phyloP scores from a whole-genome alignment of 2,888 invertebrate genomes.

The Eilema sororculum region DNA sequence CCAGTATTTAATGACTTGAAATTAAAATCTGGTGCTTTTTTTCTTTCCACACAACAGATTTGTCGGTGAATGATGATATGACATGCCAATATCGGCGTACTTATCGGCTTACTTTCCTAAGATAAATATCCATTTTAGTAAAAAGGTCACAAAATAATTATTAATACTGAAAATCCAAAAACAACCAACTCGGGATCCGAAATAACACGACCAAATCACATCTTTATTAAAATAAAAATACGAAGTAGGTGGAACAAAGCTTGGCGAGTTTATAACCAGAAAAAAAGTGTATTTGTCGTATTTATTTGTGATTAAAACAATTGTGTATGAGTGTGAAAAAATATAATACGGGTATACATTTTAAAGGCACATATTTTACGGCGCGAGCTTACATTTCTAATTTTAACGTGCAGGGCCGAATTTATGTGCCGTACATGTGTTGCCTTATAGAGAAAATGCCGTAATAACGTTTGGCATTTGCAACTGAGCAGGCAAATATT shows the following conservation, averaged over 20 bases:
- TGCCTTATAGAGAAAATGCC: slow-evolving; percentile 73
- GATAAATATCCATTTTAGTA: no score
- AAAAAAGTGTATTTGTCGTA: slow-evolving; percentile 44
- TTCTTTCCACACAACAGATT: no score
- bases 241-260: slow-evolving; percentile 54
- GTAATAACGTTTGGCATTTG: slow-evolving; percentile 76
- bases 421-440: slow-evolving; percentile 82
- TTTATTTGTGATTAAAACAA: slow-evolving; percentile 60
- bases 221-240: slow-evolving; percentile 40
- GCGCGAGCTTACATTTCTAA: slow-evolving; percentile 81
- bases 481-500: slow-evolving; percentile 61
- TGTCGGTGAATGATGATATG: no score
- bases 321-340: slow-evolving; percentile 62
- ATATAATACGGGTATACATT: slow-evolving; percentile 77
- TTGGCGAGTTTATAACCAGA: slow-evolving; percentile 47
- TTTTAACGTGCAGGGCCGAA: slow-evolving; percentile 81
- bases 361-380: slow-evolving; percentile 81
- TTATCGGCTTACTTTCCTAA: no score
- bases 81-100: no score
- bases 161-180: slow-evolving; percentile 32
- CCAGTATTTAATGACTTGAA: no score
- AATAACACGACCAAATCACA: slow-evolving; percentile 44
- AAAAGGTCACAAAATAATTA: not conserved
- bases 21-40: no score
- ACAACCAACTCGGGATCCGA: slow-evolving; percentile 51